These are phyloP conservation scores for Akabosia matsudoensis DNA, from an alignment of 1,140 invertebrate species.

Conservation along the genomic window DNA sequence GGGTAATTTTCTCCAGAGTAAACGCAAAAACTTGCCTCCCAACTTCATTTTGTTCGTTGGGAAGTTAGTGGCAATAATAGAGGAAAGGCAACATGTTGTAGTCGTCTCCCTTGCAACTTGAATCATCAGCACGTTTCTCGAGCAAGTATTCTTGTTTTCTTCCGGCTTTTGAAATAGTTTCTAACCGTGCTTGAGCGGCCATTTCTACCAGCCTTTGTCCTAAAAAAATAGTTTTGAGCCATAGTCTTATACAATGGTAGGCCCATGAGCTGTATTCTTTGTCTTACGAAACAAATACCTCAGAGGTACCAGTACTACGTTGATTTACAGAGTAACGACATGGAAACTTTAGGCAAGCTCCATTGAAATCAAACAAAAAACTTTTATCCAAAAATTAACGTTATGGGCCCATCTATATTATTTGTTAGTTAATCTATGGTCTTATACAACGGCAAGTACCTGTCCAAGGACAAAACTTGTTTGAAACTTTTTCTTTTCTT, in stretches of 20 bases:
- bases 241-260: not conserved
- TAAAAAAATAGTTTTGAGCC: no score
- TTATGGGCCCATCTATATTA: no score
- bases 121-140: not conserved
- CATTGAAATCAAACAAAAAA: no score
- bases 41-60: not conserved
- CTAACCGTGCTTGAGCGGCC: not conserved
- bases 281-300: no score
- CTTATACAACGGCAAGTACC: not conserved
- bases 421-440: no score
- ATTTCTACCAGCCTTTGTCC: not conserved
- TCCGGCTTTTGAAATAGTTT: not conserved
- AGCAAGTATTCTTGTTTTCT: conserved; percentile 13
- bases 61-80: not conserved
- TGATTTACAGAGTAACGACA: no score
- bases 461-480: not conserved
- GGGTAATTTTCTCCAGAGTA: not conserved
- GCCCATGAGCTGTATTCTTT: no score
- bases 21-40: not conserved
- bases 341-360: no score
- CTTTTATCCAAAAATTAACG: no score
- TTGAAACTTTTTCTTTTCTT: no score
- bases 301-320: no score
- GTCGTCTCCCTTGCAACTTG: not conserved
- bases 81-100: conserved; percentile 7